Conservation (phyloP, 1,140 invertebrate genomes). For the Brachionus sp. region DNA sequence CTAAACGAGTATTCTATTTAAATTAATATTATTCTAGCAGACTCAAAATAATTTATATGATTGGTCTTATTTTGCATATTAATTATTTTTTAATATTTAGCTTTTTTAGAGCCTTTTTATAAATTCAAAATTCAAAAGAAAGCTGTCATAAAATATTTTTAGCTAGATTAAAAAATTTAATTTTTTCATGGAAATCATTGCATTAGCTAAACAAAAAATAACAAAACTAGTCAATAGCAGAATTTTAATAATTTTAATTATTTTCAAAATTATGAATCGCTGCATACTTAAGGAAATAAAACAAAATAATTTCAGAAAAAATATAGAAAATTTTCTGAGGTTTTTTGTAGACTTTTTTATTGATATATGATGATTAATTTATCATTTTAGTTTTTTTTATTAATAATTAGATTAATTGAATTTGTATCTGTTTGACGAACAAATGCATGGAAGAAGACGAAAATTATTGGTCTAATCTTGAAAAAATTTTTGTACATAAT, state of each 20-base stretch:
- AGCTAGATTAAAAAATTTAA: no score
- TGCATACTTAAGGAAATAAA: neutral
- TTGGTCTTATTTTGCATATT: no score
- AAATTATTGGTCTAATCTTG: slow-evolving; percentile 61
- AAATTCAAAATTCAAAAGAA: no score
- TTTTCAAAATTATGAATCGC: neutral
- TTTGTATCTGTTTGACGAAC: neutral
- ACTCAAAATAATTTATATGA: no score
- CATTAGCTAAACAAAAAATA: neutral
- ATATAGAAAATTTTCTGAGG: neutral
- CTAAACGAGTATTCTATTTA: no score
- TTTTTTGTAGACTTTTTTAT: neutral
- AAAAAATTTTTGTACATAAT: slow-evolving; percentile 88
- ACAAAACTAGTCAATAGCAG: no score
- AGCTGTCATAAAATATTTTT: no score
- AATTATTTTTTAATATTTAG: no score
- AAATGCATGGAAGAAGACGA: slow-evolving; percentile 36
- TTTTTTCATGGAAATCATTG: no score
- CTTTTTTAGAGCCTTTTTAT: no score
- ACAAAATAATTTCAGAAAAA: neutral
- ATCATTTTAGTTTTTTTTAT: neutral
- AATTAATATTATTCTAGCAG: no score
- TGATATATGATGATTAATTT: neutral
- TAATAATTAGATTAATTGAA: neutral
- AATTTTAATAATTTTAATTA: neutral